Percentiles rank a stretch among this genome's conserved stretches.
Conservation (phyloP, 1,140 invertebrate species). For the Cryptotermes secundus region DNA sequence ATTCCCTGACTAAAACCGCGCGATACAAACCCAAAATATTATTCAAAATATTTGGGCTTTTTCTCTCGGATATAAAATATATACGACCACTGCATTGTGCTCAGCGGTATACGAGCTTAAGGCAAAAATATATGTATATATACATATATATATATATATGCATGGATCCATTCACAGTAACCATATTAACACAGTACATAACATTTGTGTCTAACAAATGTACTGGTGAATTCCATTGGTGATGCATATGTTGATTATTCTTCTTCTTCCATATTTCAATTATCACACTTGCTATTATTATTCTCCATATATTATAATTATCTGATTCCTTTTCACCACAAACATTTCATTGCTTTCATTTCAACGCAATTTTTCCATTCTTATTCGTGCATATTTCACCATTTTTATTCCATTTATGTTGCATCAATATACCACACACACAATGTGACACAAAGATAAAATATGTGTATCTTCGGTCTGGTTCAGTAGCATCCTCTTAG, state of each 20-base stretch:
- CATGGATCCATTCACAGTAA: constrained; percentile 11
- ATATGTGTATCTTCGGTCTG: not conserved
- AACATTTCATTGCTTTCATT: constrained; percentile 23
- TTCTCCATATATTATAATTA: not conserved
- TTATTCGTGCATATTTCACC: constrained; percentile 17
- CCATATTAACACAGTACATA: not conserved
- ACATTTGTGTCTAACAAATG: not conserved
- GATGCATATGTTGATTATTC: not conserved
- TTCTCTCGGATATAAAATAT: not conserved
- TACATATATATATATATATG: not conserved
- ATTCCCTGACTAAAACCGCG: constrained; percentile 17
- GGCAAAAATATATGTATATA: not conserved
- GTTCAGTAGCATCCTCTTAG: constrained; percentile 23
- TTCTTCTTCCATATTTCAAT: constrained; percentile 24
- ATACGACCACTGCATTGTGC: constrained; percentile 54
- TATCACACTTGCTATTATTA: constrained; percentile 20
- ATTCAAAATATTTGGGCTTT: not conserved
- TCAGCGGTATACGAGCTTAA: constrained; percentile 47
- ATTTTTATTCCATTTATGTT: constrained; percentile 14
- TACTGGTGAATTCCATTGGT: constrained; percentile 20
- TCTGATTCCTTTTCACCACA: not conserved
- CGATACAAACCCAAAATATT: constrained; percentile 2
- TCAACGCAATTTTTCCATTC: constrained; percentile 23
- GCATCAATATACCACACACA: constrained; percentile 24
- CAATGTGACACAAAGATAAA: constrained; percentile 1